These are phyloP conservation scores for Nebria salina DNA, from an alignment of 2,888 invertebrate species.

Conservation along the genomic window DNA sequence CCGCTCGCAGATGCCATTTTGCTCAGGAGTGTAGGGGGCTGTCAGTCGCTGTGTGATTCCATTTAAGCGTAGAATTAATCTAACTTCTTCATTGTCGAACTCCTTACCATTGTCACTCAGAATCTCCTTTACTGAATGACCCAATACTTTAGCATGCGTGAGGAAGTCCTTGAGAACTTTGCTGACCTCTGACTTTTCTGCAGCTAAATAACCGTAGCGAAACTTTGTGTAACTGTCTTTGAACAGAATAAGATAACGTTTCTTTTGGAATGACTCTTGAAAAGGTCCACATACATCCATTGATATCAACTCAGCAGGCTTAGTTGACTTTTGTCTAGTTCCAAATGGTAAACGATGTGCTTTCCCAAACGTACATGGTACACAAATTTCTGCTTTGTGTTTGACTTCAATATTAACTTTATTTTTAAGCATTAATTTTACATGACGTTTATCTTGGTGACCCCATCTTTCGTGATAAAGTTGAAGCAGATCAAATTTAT, in stretches of 20 bases:
- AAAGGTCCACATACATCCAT: constrained; percentile 43
- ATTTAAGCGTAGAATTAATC: constrained; percentile 48
- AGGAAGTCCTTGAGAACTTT: constrained; percentile 49
- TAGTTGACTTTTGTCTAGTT: background rate
- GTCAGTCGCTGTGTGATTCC: constrained; percentile 50
- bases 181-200: constrained; percentile 52
- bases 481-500: constrained; percentile 8
- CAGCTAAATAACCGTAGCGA: constrained; percentile 51
- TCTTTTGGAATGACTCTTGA: constrained; percentile 48
- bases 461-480: constrained; percentile 23
- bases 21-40: constrained; percentile 51
- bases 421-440: background rate
- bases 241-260: constrained; percentile 48
- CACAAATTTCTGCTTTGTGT: background rate
- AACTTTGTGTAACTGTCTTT: constrained; percentile 51
- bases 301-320: background rate
- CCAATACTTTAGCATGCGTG: constrained; percentile 48
- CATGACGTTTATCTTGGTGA: constrained; percentile 26
- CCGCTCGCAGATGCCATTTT: constrained; percentile 50
- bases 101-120: constrained; percentile 54
- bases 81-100: constrained; percentile 52
- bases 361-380: constrained; percentile 3
- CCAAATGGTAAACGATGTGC: constrained; percentile 5
- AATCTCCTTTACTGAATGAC: constrained; percentile 53
- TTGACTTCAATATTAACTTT: constrained; percentile 7